Percentiles rank a stretch among this genome's conserved stretches.
Evolutionary conservation across 2,797 vertebrate species (phyloP).

Genomic region (Loris lydekkerianus): DNA sequence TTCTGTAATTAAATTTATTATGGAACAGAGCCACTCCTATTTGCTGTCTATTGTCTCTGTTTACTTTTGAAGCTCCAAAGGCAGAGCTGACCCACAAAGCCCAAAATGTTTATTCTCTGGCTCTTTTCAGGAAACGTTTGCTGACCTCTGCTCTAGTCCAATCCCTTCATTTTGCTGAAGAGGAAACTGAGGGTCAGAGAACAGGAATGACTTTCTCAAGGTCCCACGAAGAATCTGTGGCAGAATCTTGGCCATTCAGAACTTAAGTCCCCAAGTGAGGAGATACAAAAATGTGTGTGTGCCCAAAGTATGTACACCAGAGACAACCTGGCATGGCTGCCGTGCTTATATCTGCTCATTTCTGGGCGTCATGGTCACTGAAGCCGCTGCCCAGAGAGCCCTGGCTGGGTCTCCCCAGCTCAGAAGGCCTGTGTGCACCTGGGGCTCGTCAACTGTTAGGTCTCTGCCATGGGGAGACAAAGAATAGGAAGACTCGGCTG

Average conservation of each 20-base stretch:
- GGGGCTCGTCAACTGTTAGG: accelerated
- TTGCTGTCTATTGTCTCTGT: neutral
- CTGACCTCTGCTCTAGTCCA: too few relatives aligned
- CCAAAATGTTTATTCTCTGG: neutral
- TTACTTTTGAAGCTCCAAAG: neutral
- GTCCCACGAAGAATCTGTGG: neutral
- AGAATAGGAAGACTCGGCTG: neutral
- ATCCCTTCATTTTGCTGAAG: neutral
- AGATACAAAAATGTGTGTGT: neutral
- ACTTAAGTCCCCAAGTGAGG: neutral
- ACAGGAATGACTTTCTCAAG: neutral
- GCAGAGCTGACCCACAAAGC: neutral
- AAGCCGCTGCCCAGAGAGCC: neutral
- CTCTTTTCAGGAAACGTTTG: neutral
- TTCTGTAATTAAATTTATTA: neutral
- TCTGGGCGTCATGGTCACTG: neutral
- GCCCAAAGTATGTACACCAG: neutral
- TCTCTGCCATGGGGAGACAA: neutral
- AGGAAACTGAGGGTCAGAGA: neutral
- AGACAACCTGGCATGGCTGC: neutral
- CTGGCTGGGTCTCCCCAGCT: neutral
- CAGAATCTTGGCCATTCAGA: neutral
- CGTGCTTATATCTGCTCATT: neutral
- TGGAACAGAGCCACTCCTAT: neutral
- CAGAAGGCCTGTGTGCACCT: neutral